These are phyloP conservation scores for Tricholaema leucomelas DNA, from an alignment of 2,113 vertebrate genomes.

Conservation along the genomic window DNA sequence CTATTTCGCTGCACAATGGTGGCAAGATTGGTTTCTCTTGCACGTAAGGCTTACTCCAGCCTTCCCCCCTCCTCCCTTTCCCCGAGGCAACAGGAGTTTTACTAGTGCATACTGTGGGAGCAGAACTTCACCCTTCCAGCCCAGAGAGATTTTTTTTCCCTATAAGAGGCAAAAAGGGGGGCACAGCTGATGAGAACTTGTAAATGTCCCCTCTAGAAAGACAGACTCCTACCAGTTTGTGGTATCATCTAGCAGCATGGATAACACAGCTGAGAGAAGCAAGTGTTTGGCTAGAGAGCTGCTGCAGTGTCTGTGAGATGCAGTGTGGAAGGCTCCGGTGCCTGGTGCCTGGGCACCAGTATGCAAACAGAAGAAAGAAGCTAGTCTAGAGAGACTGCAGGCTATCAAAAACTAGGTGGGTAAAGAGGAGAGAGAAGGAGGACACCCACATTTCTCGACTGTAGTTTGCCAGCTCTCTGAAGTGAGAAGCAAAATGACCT, in stretches of 20 bases:
- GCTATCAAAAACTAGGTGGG: background rate
- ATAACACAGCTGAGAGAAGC: background rate
- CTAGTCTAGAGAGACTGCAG: background rate
- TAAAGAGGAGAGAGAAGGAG: background rate
- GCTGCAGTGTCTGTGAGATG: background rate
- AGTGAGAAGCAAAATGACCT: background rate
- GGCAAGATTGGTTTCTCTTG: background rate
- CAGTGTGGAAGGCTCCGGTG: background rate
- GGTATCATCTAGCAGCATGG: background rate
- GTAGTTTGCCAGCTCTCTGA: conserved; percentile 23
- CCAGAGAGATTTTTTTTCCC: background rate
- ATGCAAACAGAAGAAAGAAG: background rate
- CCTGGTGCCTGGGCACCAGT: background rate
- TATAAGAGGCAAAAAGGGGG: background rate
- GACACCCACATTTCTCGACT: background rate
- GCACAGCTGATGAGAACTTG: background rate
- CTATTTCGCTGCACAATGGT: background rate
- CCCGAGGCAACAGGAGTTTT: background rate
- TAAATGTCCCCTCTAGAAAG: background rate
- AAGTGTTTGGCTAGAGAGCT: background rate
- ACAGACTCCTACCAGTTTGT: background rate
- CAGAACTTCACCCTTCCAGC: background rate
- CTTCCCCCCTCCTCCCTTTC: background rate
- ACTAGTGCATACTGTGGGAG: background rate
- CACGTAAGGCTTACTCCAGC: background rate